Base-by-base conservation (phyloP, 2,113 vertebrate genomes). In the Bufo bufo region DNA sequence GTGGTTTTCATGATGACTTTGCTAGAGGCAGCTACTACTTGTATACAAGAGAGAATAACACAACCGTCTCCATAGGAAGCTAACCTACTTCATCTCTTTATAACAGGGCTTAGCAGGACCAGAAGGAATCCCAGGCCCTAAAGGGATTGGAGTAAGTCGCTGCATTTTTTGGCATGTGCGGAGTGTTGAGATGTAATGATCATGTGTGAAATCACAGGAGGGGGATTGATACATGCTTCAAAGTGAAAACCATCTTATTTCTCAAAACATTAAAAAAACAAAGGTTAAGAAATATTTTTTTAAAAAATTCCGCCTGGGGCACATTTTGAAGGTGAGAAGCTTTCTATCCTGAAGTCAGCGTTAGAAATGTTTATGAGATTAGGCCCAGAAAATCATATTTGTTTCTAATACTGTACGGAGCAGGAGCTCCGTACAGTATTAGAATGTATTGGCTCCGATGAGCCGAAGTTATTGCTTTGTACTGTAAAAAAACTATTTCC, bases 131-230 rank as follows among this genome's bases (percentile, higher is more conserved):
- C 96, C 95, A 75, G 98, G 98, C 87, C 95, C 97, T 92, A 99
- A 99, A 97, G 98, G 98, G 92, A 87, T 96, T 87, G 94, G 95
- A 92, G 98, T 99, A 96, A 97, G 98, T 97, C 94, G 14, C 80
- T 84, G 9, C 1, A 50, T 79, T 47, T 49, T 84, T 61, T 75
- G 23, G 69, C 66, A 47, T 75, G 52, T 58, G 66, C 45, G 66
- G 75, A 74, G 83, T 85, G 83, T 59, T 52, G 49, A 74, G 66
- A n/a, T 84, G 69, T 84, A 13, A 85, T 59, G 69, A 85, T 85
- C 59, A 12, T 83, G 61, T 66, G 83, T 85, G 69, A 75, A 63
- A 16, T 13, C 20, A 23, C 6, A 49, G 54, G 20, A 14, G 20
- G 16, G 2, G 43, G 69, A 72, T 43, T 6, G 12, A 13, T 47